Percentiles rank a stretch among this genome's conserved stretches.
phyloP scores from a whole-genome alignment of 2,888 invertebrate species.

The Mesodorylaimus sp. region DNA sequence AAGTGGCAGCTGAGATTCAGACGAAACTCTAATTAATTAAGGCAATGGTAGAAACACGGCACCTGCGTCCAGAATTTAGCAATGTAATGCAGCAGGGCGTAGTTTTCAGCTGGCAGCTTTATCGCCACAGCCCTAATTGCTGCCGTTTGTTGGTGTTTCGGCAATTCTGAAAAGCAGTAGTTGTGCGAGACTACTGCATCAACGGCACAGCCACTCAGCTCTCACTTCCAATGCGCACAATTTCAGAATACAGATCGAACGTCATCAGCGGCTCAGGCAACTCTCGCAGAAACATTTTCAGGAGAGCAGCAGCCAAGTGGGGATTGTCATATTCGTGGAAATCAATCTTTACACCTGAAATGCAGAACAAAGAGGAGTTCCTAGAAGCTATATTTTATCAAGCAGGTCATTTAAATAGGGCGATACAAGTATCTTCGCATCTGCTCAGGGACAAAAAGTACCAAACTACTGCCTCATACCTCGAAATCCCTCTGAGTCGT shows the following conservation, averaged over 20 bases:
- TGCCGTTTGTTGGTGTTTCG: conserved; percentile 17
- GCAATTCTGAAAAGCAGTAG: neutral
- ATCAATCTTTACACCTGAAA: conserved; percentile 43
- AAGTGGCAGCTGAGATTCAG: too few species aligned
- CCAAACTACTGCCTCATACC: too few species aligned
- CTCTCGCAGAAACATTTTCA: conserved; percentile 69
- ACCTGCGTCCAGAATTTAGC: conserved; percentile 23
- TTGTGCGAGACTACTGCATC: too few species aligned
- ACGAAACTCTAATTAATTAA: too few species aligned
- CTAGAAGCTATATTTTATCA: too few species aligned
- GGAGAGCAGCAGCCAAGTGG: conserved; percentile 76
- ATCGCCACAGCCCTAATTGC: conserved; percentile 19
- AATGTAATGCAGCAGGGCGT: conserved; percentile 20
- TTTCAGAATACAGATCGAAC: conserved; percentile 14
- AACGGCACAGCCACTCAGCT: neutral
- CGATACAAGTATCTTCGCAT: too few species aligned
- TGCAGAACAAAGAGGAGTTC: too few species aligned
- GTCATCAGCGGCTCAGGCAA: conserved; percentile 27
- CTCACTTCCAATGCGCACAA: conserved; percentile 1
- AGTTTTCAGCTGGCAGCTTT: conserved; percentile 21
- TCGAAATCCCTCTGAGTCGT: too few species aligned
- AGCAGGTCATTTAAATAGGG: too few species aligned
- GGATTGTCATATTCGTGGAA: conserved; percentile 49
- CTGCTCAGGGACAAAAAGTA: too few species aligned
- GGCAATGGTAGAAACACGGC: too few species aligned